Conservation (phyloP, 2,888 invertebrate species). For the Eristalinus aeneus region DNA sequence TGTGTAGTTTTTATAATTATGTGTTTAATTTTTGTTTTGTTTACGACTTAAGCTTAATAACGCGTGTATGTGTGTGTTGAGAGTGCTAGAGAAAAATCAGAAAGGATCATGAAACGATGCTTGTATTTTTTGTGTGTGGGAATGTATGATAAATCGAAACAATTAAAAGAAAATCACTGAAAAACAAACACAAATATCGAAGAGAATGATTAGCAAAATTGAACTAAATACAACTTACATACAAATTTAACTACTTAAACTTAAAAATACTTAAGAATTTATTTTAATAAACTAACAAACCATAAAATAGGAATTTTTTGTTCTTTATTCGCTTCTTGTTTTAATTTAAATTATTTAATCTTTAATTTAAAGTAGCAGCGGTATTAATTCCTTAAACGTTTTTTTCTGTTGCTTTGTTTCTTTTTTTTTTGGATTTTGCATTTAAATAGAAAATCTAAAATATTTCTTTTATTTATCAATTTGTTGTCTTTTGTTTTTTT, state of each 20-base stretch:
- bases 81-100: neutral
- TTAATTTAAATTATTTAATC: constrained; percentile 26
- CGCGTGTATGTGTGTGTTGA: constrained; percentile 1
- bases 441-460: constrained; percentile 69
- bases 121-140: constrained; percentile 23
- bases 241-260: neutral
- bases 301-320: constrained; percentile 62
- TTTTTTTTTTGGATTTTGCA: constrained; percentile 43
- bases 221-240: neutral
- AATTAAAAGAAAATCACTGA: neutral
- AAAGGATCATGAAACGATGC: constrained; percentile 21
- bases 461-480: constrained; percentile 20
- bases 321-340: constrained; percentile 24
- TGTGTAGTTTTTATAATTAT: neutral
- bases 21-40: neutral
- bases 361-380: constrained; percentile 65
- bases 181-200: neutral
- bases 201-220: neutral
- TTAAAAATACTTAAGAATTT: constrained; percentile 39
- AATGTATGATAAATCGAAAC: constrained; percentile 42
- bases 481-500: constrained; percentile 30
- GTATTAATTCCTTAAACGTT: constrained; percentile 15
- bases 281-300: constrained; percentile 32
- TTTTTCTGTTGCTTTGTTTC: constrained; percentile 28
- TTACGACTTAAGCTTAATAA: neutral